Base-by-base conservation (phyloP, 35 echinoderm and acorn worm species). In the Apostichopus parvimensis region DNA sequence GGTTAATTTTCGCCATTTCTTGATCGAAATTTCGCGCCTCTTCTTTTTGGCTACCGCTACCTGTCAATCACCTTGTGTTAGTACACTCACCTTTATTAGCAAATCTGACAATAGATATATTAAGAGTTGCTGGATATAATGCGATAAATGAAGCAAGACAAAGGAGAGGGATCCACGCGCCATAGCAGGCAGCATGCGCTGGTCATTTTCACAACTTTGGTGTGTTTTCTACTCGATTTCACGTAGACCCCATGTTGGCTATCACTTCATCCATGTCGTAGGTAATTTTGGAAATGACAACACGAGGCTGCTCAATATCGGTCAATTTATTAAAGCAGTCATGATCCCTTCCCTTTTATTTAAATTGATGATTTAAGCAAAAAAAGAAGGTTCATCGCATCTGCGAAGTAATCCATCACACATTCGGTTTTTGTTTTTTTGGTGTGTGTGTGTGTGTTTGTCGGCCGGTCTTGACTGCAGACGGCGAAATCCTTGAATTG, bases 11-110 rank as follows among this genome's bases (percentile, higher is more conserved):
- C 76, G 55, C 89, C 89, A 91, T 91, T 77, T 79, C 89, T 77
- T 91, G 89, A 91, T 91, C 89, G 89, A 91, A 91, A 91, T 91
- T 91, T 91, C 72, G 89, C 89, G 89, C 89, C 89, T 79, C 77
- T 78, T 79, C 76, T 91, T 91, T 87, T 79, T 61, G 77, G 89
- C 89, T 79, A 79, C 89, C 89, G 89, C 89, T 52, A 62, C 24
- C 25, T 90, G 88, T 57, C 88, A 90, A 90, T 90, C 88, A 90
- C 53, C 70, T 70, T 53, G 88, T 54, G 73, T 75, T 77, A 91
- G 89, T 91, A 61, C 89, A 91, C 52, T 91, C 89, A 91, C 72
- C 89, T 79, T 77, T 79, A 57, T 61, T 88, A 53, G 22, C 34
- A 53, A 57, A 57, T 82, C 79, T 57, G 79, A 82, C 79, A 52